phyloP scores from a whole-genome alignment of 2,888 invertebrate genomes.

The Protophormia terraenovae region DNA sequence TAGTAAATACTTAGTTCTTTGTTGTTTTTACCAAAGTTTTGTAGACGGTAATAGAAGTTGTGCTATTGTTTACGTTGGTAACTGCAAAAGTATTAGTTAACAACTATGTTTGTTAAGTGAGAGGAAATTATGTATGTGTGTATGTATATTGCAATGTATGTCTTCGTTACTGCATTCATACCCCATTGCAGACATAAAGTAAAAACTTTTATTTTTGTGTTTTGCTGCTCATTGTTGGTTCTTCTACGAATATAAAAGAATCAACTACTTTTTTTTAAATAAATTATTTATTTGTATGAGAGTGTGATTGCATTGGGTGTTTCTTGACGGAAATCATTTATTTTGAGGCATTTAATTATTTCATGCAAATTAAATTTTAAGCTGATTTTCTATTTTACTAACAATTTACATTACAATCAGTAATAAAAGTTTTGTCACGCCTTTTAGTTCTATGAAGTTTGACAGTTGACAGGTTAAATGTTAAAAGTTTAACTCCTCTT shows the following conservation, averaged over 20 bases:
- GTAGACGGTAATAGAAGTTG: not conserved
- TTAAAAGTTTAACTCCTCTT: too few relatives aligned
- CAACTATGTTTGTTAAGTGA: slow-evolving; percentile 19
- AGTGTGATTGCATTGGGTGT: not conserved
- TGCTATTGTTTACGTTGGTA: not conserved
- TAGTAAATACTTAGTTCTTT: slow-evolving; percentile 24
- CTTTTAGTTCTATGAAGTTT: not conserved
- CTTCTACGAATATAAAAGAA: not conserved
- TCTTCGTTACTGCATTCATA: not conserved
- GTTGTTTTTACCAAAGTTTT: not conserved
- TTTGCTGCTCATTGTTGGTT: not conserved
- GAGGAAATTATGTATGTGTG: not conserved
- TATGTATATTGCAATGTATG: not conserved
- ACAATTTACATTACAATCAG: not conserved
- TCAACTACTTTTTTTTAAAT: slow-evolving; percentile 5
- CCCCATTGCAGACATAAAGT: slow-evolving; percentile 16
- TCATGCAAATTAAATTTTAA: slow-evolving; percentile 35
- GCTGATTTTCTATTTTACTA: not conserved
- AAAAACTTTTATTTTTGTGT: slow-evolving; percentile 21
- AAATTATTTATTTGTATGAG: not conserved
- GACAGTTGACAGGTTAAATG: not conserved
- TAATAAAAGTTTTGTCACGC: not conserved
- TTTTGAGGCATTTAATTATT: slow-evolving; percentile 53
- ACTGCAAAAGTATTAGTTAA: not conserved
- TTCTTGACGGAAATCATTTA: slow-evolving; percentile 45